These are phyloP conservation scores for Euura lappo DNA, from an alignment of 1,140 invertebrate genomes.

Conservation along the genomic window DNA sequence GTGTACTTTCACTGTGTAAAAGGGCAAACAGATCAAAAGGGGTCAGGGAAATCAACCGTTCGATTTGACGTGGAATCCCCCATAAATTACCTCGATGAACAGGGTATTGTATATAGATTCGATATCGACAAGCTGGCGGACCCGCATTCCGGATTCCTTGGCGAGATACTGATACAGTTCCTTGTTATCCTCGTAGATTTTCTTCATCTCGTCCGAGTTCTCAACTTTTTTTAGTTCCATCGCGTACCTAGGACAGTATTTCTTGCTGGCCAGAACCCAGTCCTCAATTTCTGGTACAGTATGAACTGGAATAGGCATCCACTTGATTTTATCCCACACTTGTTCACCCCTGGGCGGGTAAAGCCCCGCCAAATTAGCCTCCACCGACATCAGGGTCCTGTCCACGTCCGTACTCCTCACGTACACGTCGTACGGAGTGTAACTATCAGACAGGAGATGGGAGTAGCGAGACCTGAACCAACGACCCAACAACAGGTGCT, in stretches of 20 bases:
- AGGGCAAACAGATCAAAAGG: too few species aligned
- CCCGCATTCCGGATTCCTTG: constrained; percentile 63
- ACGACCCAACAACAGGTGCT: constrained; percentile 80
- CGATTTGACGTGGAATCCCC: too few species aligned
- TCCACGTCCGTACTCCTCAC: constrained; percentile 84
- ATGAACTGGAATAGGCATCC: constrained; percentile 92
- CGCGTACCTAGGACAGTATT: constrained; percentile 70
- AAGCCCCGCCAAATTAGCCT: constrained; percentile 82
- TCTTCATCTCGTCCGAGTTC: constrained; percentile 64
- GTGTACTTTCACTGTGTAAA: too few species aligned
- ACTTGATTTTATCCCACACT: constrained; percentile 76
- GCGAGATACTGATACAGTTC: constrained; percentile 71
- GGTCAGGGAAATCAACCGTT: too few species aligned
- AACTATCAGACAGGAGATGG: constrained; percentile 61
- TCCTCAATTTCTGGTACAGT: constrained; percentile 73
- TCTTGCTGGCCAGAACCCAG: constrained; percentile 69
- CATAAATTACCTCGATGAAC: constrained; percentile 67
- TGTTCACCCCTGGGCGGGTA: constrained; percentile 69
- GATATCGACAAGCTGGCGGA: constrained; percentile 61
- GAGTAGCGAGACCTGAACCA: constrained; percentile 77
- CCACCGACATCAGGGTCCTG: constrained; percentile 88
- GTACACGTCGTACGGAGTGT: constrained; percentile 68
- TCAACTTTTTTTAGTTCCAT: constrained; percentile 63
- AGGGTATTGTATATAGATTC: constrained; percentile 72
- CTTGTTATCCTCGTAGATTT: constrained; percentile 66